Conservation (phyloP, 1,140 invertebrate species). For the Aphelenchoides avenae region DNA sequence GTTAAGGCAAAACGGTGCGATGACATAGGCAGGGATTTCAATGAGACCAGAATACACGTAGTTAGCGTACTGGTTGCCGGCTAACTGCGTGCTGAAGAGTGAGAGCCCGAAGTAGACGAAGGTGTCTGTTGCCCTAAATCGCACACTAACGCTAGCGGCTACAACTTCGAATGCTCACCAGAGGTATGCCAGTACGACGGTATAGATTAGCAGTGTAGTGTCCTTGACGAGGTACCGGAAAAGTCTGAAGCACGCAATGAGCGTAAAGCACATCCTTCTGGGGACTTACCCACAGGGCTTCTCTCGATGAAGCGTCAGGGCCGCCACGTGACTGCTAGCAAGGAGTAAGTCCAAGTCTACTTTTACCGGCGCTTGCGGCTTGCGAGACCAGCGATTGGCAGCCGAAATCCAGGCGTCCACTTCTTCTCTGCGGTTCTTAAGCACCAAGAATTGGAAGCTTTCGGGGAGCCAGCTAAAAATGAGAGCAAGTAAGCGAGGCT, state of each 20-base stretch:
- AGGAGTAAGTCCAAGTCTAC: too few relatives aligned
- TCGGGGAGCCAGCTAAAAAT: slow-evolving; percentile 43
- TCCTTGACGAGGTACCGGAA: slow-evolving; percentile 4
- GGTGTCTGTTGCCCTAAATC: slow-evolving; percentile 33
- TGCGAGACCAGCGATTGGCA: too few relatives aligned
- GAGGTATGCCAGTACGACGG: slow-evolving; percentile 27
- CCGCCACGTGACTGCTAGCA: too few relatives aligned
- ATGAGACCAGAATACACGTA: slow-evolving; percentile 57
- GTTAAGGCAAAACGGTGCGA: slow-evolving; percentile 45
- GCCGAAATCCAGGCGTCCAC: slow-evolving; percentile 5
- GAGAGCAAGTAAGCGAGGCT: slow-evolving; percentile 11
- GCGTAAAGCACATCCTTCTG: too few relatives aligned
- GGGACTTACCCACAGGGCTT: too few relatives aligned
- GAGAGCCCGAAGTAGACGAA: slow-evolving; percentile 61
- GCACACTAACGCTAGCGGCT: too few relatives aligned
- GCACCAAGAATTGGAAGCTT: slow-evolving; percentile 43
- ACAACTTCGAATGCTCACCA: slow-evolving; percentile 36
- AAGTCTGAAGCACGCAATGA: too few relatives aligned
- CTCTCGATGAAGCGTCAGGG: too few relatives aligned
- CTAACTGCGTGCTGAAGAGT: slow-evolving; percentile 55
- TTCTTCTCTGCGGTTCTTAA: too few relatives aligned
- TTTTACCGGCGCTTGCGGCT: too few relatives aligned
- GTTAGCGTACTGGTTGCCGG: slow-evolving; percentile 59
- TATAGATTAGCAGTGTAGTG: slow-evolving; percentile 27
- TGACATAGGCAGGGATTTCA: slow-evolving; percentile 57